These are phyloP conservation scores for Limonius californicus DNA, from an alignment of 1,140 invertebrate genomes.

Conservation along the genomic window DNA sequence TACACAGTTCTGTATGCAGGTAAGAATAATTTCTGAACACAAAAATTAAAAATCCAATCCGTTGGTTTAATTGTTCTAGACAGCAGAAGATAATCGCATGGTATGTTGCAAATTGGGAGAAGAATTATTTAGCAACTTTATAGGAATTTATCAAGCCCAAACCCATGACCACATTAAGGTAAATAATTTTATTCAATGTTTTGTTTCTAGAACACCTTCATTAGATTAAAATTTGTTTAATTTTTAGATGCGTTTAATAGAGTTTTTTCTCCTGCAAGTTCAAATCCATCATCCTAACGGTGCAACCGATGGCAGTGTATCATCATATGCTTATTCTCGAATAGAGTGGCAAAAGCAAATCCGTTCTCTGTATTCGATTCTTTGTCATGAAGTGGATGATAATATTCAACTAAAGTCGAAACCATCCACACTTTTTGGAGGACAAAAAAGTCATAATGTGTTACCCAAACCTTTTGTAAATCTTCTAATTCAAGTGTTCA, in stretches of 20 bases:
- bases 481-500: constrained; percentile 37
- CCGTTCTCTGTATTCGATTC: not conserved
- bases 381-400: constrained; percentile 26
- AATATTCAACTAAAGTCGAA: not conserved
- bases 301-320: constrained; percentile 23
- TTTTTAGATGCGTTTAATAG: constrained; percentile 31
- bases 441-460: constrained; percentile 20
- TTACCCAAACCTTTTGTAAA: constrained; percentile 24
- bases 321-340: constrained; percentile 35
- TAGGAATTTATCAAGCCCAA: constrained; percentile 32
- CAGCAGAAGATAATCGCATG: constrained; percentile 37
- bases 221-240: not conserved
- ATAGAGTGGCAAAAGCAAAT: constrained; percentile 34
- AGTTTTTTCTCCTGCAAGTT: constrained; percentile 41
- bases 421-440: too few species aligned
- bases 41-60: too few species aligned
- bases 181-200: too few species aligned
- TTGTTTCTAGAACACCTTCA: constrained; percentile 21
- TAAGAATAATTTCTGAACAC: too few species aligned
- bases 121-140: constrained; percentile 29
- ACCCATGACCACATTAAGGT: constrained; percentile 18
- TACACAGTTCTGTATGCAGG: too few species aligned
- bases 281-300: constrained; percentile 39
- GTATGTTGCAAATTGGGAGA: constrained; percentile 40
- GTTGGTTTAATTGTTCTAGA: too few species aligned